Conservation (phyloP, 2,888 invertebrate genomes). For the Latrodectus hesperus region DNA sequence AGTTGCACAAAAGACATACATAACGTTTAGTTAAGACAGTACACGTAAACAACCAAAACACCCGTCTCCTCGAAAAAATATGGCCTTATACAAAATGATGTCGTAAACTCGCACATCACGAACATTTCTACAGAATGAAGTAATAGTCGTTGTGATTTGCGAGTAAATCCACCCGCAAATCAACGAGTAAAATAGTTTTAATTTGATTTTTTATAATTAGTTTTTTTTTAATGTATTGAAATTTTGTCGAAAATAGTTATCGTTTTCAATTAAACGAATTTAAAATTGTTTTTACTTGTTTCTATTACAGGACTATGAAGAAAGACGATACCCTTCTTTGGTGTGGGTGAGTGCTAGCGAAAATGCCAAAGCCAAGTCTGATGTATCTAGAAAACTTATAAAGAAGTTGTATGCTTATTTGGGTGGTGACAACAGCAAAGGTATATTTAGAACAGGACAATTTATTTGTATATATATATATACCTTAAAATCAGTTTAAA, state of each 20-base stretch:
- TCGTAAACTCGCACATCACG: neutral
- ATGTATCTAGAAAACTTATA: conserved; percentile 37
- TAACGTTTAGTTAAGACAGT: neutral
- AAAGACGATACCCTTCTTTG: conserved; percentile 29
- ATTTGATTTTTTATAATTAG: too few relatives aligned
- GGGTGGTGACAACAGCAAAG: conserved; percentile 42
- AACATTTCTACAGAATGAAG: neutral
- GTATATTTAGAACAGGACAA: neutral
- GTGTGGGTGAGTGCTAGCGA: conserved; percentile 39
- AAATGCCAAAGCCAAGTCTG: neutral
- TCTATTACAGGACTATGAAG: conserved; percentile 55
- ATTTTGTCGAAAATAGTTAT: too few relatives aligned
- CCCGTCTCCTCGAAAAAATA: neutral
- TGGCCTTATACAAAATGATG: neutral
- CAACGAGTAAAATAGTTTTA: too few relatives aligned
- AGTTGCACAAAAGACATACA: neutral
- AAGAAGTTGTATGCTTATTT: conserved; percentile 47
- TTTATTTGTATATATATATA: too few relatives aligned
- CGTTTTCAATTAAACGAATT: too few relatives aligned
- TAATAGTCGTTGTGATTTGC: too few relatives aligned
- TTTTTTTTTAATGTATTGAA: too few relatives aligned
- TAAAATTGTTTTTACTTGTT: neutral
- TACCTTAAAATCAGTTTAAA: too few relatives aligned
- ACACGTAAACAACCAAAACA: neutral
- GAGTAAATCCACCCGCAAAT: too few relatives aligned